phyloP scores from a whole-genome alignment of 2,797 vertebrate species.

The Notolabrus celidotus region DNA sequence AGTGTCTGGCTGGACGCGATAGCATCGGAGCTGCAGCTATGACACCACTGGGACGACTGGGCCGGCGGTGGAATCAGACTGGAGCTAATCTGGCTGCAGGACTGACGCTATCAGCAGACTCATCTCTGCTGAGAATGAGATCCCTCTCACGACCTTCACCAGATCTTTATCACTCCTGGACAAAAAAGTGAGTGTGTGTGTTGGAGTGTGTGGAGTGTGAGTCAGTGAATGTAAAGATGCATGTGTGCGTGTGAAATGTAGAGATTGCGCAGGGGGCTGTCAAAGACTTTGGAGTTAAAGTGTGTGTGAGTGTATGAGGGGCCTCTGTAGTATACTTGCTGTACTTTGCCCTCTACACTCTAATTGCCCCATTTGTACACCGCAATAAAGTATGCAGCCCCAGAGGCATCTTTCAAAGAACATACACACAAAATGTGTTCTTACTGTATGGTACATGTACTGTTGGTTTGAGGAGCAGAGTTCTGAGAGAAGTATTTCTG shows the following conservation, averaged over 20 bases:
- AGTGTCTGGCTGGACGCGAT: slow-evolving; percentile 65
- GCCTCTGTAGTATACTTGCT: background rate
- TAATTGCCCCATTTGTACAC: slow-evolving; percentile 43
- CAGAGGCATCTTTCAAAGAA: slow-evolving; percentile 22
- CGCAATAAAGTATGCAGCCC: slow-evolving; percentile 14
- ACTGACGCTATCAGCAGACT: slow-evolving; percentile 75
- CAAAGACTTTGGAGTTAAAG: slow-evolving; percentile 26
- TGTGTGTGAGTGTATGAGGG: slow-evolving; percentile 13
- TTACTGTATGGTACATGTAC: no score
- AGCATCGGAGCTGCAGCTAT: slow-evolving; percentile 70
- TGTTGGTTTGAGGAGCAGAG: no score
- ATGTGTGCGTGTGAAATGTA: slow-evolving; percentile 33
- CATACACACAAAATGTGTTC: background rate
- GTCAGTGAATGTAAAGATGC: slow-evolving; percentile 26
- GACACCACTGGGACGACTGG: slow-evolving; percentile 75
- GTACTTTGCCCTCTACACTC: slow-evolving; percentile 31
- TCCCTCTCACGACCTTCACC: slow-evolving; percentile 82
- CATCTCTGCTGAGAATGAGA: slow-evolving; percentile 83
- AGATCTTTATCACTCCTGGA: slow-evolving; percentile 75
- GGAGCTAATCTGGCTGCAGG: slow-evolving; percentile 72
- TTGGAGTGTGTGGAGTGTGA: slow-evolving; percentile 20
- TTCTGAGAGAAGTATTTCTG: no score
- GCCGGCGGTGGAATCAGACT: slow-evolving; percentile 63
- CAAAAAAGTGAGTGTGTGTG: slow-evolving; percentile 55
- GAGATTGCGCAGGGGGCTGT: slow-evolving; percentile 30